These are phyloP conservation scores for Phycodurus eques DNA, from an alignment of 2,113 vertebrate genomes.

Conservation along the genomic window DNA sequence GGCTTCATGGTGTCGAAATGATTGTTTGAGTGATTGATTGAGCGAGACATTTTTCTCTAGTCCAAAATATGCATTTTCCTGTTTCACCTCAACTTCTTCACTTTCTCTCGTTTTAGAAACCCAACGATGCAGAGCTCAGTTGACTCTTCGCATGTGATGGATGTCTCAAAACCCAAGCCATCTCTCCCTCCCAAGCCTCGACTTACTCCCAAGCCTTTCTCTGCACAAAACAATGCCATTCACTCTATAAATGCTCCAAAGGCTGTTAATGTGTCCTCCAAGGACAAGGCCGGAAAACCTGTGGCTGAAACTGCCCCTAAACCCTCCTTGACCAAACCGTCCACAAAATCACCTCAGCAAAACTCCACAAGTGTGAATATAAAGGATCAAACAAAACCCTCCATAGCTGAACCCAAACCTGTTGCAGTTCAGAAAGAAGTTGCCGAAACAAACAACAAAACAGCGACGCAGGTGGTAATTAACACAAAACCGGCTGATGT, in stretches of 20 bases:
- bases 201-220: slow-evolving; percentile 70
- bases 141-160: slow-evolving; percentile 25
- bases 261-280: neutral
- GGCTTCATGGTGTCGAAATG: neutral
- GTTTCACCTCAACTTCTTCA: slow-evolving; percentile 1
- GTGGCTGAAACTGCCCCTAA: slow-evolving; percentile 8
- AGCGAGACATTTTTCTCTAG: neutral
- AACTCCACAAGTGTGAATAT: slow-evolving; percentile 7
- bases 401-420: slow-evolving; percentile 21
- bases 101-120: slow-evolving; percentile 22
- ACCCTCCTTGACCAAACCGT: neutral
- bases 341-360: slow-evolving; percentile 14
- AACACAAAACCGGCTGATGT: slow-evolving; percentile 17
- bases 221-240: slow-evolving; percentile 52
- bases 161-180: slow-evolving; percentile 51
- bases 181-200: slow-evolving; percentile 54
- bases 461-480: neutral
- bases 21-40: neutral
- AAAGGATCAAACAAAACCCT: slow-evolving; percentile 20
- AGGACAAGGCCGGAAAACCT: slow-evolving; percentile 13
- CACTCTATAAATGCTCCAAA: slow-evolving; percentile 63
- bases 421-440: slow-evolving; percentile 19
- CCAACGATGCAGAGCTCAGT: slow-evolving; percentile 54
- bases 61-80: neutral
- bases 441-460: slow-evolving; percentile 27